phyloP scores from a whole-genome alignment of 2,797 vertebrate species.

The Falco novaeseelandiae region DNA sequence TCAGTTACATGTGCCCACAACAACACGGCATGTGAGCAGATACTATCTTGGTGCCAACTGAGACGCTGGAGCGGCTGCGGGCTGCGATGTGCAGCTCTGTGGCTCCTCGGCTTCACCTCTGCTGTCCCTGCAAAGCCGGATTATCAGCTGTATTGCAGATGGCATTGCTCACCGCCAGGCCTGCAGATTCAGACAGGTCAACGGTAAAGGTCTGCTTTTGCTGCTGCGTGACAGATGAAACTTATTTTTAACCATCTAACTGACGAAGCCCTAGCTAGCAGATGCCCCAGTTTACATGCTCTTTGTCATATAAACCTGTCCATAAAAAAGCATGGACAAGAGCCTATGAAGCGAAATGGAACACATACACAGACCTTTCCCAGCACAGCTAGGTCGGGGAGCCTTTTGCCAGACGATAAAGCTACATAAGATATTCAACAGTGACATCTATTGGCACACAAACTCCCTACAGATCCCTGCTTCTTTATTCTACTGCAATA shows the following conservation, averaged over 20 bases:
- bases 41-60: fast-evolving
- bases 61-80: fast-evolving
- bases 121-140: background rate
- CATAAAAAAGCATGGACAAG: background rate
- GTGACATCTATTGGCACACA: conserved; percentile 66
- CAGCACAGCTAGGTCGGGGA: background rate
- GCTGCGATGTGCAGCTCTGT: background rate
- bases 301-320: background rate
- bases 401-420: background rate
- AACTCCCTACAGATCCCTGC: background rate
- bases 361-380: background rate
- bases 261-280: background rate
- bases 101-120: background rate
- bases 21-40: background rate
- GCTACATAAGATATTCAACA: conserved; percentile 44
- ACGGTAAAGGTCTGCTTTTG: background rate
- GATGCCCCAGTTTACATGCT: background rate
- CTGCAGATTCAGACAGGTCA: background rate
- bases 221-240: background rate
- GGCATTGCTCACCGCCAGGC: background rate
- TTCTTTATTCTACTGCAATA: background rate
- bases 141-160: background rate
- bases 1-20: background rate
- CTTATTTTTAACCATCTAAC: background rate
- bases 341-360: background rate